Evolutionary conservation across 2,113 vertebrate species (phyloP).

Genomic region (Sinocyclocheilus rhinocerous): DNA sequence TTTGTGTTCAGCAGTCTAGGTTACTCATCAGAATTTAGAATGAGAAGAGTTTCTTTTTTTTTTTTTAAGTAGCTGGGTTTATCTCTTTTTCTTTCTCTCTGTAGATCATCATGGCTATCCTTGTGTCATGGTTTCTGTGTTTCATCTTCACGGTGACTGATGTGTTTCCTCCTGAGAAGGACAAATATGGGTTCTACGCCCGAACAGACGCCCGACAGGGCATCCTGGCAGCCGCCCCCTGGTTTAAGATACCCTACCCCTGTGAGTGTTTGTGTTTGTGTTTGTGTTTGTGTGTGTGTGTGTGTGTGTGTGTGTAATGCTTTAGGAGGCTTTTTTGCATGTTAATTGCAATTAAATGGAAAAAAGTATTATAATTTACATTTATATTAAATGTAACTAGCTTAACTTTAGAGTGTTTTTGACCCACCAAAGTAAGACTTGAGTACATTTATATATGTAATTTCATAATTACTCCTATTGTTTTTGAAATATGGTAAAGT

Average conservation of each 20-base stretch:
- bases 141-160: conserved; percentile 96
- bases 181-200: conserved; percentile 92
- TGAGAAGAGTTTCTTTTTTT: neutral
- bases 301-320: too few relatives aligned
- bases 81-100: conserved; percentile 27
- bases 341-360: too few relatives aligned
- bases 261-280: conserved; percentile 79
- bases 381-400: too few relatives aligned
- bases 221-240: conserved; percentile 88
- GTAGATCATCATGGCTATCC: conserved; percentile 96
- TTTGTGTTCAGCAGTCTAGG: conserved; percentile 6
- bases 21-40: neutral
- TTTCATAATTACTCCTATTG: too few relatives aligned
- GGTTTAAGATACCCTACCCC: conserved; percentile 97
- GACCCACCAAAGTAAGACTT: too few relatives aligned
- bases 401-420: too few relatives aligned
- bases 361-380: too few relatives aligned
- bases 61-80: neutral
- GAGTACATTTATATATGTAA: too few relatives aligned
- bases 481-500: too few relatives aligned
- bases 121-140: conserved; percentile 94
- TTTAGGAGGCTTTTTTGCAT: too few relatives aligned
- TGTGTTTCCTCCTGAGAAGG: conserved; percentile 90
- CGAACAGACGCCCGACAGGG: conserved; percentile 92
- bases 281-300: neutral